Evolutionary conservation across 2,888 invertebrate genomes (phyloP).

Genomic region (Melinaea marsaeus): DNA sequence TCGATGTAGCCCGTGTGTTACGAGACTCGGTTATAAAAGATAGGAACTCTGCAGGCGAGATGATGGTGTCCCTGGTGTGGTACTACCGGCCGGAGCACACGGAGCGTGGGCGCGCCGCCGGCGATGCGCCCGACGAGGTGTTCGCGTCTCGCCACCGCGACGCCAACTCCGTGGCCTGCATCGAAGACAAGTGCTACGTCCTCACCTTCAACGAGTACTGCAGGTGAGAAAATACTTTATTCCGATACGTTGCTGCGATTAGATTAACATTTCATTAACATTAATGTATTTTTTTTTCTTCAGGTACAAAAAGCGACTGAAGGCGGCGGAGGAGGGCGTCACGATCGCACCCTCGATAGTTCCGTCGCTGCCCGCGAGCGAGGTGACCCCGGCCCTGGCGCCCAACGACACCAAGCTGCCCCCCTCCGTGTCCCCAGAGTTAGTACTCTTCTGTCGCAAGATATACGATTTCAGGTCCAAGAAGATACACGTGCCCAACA

Average conservation of each 20-base stretch:
- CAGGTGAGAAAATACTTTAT: conserved; percentile 80
- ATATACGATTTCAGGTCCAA: conserved; percentile 96
- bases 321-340: conserved; percentile 87
- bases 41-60: conserved; percentile 83
- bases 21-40: too few species aligned
- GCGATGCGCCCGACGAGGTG: conserved; percentile 92
- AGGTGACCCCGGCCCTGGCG: conserved; percentile 67
- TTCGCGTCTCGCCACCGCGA: conserved; percentile 97
- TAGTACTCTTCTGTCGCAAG: conserved; percentile 95
- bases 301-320: conserved; percentile 91
- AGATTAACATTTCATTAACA: neutral
- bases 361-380: conserved; percentile 81
- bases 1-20: too few species aligned
- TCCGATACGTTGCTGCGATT: too few species aligned
- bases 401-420: conserved; percentile 81
- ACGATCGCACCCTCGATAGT: conserved; percentile 84
- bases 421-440: conserved; percentile 82
- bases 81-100: conserved; percentile 99
- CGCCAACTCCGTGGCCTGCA: conserved; percentile 97
- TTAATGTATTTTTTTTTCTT: conserved; percentile 1
- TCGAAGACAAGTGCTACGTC: conserved; percentile 98
- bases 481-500: conserved; percentile 77
- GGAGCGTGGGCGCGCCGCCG: conserved; percentile 88
- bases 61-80: conserved; percentile 98
- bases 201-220: conserved; percentile 97